Evolutionary conservation across 2,888 invertebrate genomes (phyloP).

Genomic region (Smittia aterrima): DNA sequence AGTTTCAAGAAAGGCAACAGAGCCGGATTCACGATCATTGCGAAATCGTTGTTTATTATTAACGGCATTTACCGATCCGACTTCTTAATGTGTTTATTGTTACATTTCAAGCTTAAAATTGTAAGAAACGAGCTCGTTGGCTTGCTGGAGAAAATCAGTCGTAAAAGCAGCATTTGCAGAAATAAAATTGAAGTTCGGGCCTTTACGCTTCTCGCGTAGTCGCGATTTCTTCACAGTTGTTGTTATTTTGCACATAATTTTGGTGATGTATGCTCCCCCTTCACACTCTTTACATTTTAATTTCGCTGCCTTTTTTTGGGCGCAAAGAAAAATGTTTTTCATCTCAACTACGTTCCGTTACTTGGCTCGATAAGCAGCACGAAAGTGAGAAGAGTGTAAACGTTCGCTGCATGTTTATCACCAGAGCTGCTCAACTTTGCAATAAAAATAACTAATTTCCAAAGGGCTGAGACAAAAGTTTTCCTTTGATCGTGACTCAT

Average conservation of each 20-base stretch:
- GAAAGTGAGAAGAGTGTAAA: no score
- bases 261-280: constrained; percentile 11
- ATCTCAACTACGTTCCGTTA: neutral
- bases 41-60: neutral
- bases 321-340: constrained; percentile 14
- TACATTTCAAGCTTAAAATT: neutral
- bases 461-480: no score
- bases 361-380: neutral
- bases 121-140: neutral
- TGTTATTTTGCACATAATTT: constrained; percentile 20
- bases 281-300: neutral
- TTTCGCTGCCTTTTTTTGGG: neutral
- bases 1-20: constrained; percentile 1
- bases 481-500: no score
- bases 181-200: neutral
- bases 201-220: neutral
- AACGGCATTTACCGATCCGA: neutral
- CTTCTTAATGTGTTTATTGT: constrained; percentile 7
- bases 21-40: neutral
- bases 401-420: no score
- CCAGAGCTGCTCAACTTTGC: no score
- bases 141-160: neutral
- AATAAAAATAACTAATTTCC: no score
- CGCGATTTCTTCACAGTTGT: neutral
- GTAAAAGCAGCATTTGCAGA: neutral